Conservation (phyloP, 2,113 vertebrate genomes). For the Sula dactylatra region DNA sequence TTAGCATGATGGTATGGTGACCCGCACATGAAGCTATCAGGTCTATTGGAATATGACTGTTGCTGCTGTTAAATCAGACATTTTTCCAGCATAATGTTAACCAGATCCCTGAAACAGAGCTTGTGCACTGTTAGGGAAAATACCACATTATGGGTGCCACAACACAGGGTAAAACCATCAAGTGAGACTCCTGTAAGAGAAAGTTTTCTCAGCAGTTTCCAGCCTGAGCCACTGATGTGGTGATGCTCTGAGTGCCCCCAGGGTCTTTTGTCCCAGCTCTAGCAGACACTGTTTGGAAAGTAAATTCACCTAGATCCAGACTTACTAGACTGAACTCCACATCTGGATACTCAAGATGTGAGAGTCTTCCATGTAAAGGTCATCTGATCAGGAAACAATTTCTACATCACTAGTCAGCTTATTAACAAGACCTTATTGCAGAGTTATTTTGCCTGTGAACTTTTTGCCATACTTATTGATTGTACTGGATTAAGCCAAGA, state of each 20-base stretch:
- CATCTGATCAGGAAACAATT: neutral
- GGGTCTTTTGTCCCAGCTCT: neutral
- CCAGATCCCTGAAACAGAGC: neutral
- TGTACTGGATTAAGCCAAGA: neutral
- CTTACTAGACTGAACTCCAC: fast-evolving
- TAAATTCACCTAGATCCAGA: neutral
- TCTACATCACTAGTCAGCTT: neutral
- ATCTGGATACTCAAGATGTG: neutral
- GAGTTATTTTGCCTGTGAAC: neutral
- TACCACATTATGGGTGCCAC: neutral
- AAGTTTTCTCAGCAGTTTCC: neutral
- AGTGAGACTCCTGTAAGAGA: neutral
- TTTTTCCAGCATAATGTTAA: neutral
- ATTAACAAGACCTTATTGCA: neutral
- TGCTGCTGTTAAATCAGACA: neutral
- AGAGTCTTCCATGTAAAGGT: neutral
- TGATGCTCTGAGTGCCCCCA: neutral
- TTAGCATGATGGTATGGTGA: fast-evolving
- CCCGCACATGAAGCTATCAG: neutral
- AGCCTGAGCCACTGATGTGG: fast-evolving
- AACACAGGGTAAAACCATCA: neutral
- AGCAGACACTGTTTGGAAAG: neutral
- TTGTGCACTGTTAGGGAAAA: neutral
- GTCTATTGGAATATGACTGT: neutral
- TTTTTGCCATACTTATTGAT: neutral